Evolutionary conservation across 2,888 invertebrate species (phyloP).

Genomic region (Dysmachus trigonus): DNA sequence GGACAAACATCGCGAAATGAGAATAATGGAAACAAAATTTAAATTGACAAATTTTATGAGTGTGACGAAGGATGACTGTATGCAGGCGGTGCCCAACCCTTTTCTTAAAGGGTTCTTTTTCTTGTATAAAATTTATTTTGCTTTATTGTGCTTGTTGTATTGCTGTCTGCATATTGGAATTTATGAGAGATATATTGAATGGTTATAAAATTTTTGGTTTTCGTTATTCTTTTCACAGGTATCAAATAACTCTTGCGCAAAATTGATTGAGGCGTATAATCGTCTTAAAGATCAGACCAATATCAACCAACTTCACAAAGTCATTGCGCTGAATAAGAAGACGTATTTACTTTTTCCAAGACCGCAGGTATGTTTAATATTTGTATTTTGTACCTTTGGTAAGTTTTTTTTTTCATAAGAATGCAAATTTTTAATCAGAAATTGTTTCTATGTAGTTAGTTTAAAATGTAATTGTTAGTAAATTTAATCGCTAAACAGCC

Average conservation of each 20-base stretch:
- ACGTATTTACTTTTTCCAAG: conserved; percentile 80
- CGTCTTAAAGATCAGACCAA: conserved; percentile 37
- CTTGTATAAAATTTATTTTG: not conserved
- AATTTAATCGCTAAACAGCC: too few species aligned
- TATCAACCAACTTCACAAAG: conserved; percentile 76
- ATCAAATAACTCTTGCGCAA: conserved; percentile 11
- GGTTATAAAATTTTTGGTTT: not conserved
- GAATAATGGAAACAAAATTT: not conserved
- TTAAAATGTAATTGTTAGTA: too few species aligned
- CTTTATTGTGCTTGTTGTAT: not conserved
- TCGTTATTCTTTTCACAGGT: not conserved
- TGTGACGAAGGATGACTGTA: not conserved
- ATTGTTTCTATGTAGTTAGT: too few species aligned
- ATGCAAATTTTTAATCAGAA: too few species aligned
- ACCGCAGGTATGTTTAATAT: conserved; percentile 58
- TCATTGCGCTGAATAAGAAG: conserved; percentile 76
- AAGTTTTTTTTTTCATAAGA: too few species aligned
- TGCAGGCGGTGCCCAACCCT: not conserved
- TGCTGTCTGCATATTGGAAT: not conserved
- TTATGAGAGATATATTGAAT: not conserved
- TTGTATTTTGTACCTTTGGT: too few species aligned
- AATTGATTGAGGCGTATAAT: conserved; percentile 39
- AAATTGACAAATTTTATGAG: not conserved
- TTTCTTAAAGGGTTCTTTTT: not conserved
- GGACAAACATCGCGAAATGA: not conserved